Evolutionary conservation across 2,888 invertebrate genomes (phyloP), one percentile per base, ranked within the genome.

Genomic region (Galerucella pusilla): DNA sequence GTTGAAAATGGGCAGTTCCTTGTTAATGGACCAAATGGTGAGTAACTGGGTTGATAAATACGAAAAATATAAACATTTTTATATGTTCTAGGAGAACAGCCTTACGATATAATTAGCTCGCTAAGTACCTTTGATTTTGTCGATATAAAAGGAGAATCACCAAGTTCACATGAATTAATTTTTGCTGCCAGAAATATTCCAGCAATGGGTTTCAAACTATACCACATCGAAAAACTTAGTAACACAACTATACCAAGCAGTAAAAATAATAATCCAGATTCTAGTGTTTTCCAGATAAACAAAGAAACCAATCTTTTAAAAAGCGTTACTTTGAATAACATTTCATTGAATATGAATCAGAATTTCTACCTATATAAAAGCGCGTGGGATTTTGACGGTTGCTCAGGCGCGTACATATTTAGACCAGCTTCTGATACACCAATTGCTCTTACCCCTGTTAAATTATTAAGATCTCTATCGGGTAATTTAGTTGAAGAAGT

Each of bases 391-490:
- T 46, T 20, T 1, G 90, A 91, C 78, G 89, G 95, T 71, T 92
- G 96, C 0, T 97, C 97, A 0, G 98, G 98, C 0, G 98, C 98
- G 0, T 99, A 99, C 83, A 94, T 97, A 49, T 96, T 96, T 60
- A 66, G 60, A 59, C 66, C 65, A 20, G 20, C 1, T 20, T 52
- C 14, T 6, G 14, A 9, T 52, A 65, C 54, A 42, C 64, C 71
- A 2, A 16, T 1, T 10, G 52, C 52, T 28, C 10, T 71, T 4
- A 46, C 20, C 45, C 42, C 52, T n/a, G 68, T 75, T 4, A 67
- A 52, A 10, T 69, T 65, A 11, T 45, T 75, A 2, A 20, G 25
- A 16, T 28, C 54, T 20, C 73, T 65, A 16, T 70, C 52, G n/a
- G 81, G 81, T 20, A 68, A 80, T 12, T 35, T 80, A 12, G 77